These are phyloP conservation scores for Lucilia sericata DNA, from an alignment of 1,140 invertebrate genomes.

Conservation along the genomic window DNA sequence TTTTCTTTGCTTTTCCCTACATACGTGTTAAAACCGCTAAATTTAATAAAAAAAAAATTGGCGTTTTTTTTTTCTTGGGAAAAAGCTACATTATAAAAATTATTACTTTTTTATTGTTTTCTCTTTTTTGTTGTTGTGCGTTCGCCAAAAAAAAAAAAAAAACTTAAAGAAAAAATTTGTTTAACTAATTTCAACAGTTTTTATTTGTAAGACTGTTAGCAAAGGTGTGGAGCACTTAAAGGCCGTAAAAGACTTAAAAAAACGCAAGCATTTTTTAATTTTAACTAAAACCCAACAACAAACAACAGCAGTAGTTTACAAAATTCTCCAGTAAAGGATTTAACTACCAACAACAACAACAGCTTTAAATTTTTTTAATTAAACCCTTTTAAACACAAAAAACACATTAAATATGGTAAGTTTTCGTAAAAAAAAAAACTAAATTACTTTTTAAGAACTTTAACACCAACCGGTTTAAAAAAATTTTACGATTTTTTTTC, in stretches of 20 bases:
- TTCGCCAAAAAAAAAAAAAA: background rate
- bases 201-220: conserved; percentile 16
- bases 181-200: background rate
- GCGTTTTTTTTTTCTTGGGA: no score
- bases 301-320: background rate
- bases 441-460: no score
- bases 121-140: background rate
- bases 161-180: background rate
- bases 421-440: background rate
- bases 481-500: no score
- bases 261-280: conserved; percentile 6
- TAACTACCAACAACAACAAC: conserved; percentile 33
- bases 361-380: conserved; percentile 30
- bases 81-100: no score
- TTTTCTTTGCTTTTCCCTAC: no score
- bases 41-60: no score
- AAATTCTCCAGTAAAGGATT: conserved; percentile 15
- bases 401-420: conserved; percentile 39
- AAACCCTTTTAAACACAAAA: background rate
- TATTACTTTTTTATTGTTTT: background rate
- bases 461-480: no score
- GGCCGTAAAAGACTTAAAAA: conserved; percentile 16
- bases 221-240: conserved; percentile 10
- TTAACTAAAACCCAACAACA: background rate
- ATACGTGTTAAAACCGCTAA: no score